Base-by-base conservation (phyloP, 1,140 invertebrate species). In the Drosophila tsacasi region DNA sequence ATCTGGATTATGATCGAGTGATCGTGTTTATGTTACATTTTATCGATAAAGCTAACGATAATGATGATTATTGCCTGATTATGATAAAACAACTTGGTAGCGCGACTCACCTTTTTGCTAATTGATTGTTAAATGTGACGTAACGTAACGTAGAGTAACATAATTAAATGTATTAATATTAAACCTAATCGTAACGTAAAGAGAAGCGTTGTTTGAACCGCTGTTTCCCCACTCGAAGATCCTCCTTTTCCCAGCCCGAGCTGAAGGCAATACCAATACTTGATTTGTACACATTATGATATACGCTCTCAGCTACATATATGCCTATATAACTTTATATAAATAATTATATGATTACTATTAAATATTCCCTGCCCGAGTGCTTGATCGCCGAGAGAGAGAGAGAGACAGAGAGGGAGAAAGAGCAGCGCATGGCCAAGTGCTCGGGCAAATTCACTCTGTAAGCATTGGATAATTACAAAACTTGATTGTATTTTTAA, bases 401-500 rank as follows among this genome's bases (percentile, higher is more conserved):
- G 19, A 21, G 15, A 32, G 7, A 15, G n/a, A 32, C 15, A 32
- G 30, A n/a, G 30, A 25, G 5, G 25, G 21, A 25, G 8, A 30
- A 9, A 47, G 46, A 21, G 27, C 49, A 25, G 15, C 19, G 15
- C 19, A 19, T 17, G 15, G 25, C 35, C 64, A 68, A 39, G 63
- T 30, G 40, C 47, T 39, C 64, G 59, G 64, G 64, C 42, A 27
- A 27, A 46, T 46, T 46, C 60, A 63, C 42, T 47, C 59, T 72
- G 58, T 55, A 32, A 58, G 42, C 52, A 47, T 65, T 50, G 40
- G 55, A 74, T 47, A 52, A 74, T 60, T 52, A 57, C 61, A 76
- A 63, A 64, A 63, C 85, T 84, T 89, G 80, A 90, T 90, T 89
- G 85, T 90, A 90, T 90, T 90, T 90, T 82, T 89, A 89, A 83